Evolutionary conservation across 2,113 vertebrate species (phyloP), one percentile per base, ranked within the genome.

Genomic region (Rhea americana): DNA sequence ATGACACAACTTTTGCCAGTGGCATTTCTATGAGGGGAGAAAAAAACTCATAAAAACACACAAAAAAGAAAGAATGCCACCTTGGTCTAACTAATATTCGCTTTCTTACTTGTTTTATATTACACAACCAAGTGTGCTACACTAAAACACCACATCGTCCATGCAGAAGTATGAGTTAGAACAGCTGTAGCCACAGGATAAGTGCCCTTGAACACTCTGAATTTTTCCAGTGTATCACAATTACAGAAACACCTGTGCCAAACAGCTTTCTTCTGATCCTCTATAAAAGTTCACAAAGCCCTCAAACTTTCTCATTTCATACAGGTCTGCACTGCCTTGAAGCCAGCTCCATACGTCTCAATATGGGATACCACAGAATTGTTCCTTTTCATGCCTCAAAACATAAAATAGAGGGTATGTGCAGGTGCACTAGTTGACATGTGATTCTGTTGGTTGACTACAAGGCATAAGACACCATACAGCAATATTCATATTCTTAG

Each of bases 251-350:
- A 98, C 97, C 97, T 97, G 97, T 96, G 97, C 94, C 77, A 89
- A 97, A 97, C 96, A 96, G 97, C 96, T 97, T 97, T 97, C 77
- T 96, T 96, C 97, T 98, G 97, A 97, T 97, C 97, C 96, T 95
- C 95, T 91, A 96, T 96, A 98, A 97, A 97, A 97, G 81, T 93
- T 93, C 93, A 96, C 87, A 97, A 96, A 97, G 95, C 96, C 93
- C 68, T 95, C 91, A 95, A 39, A 93, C 86, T 95, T 94, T 94
- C 90, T 82, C 71, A 89, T 97, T 95, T 96, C 94, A 61, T 93
- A 96, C 71, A 91, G 93, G 94, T 95, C 94, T 97, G 92, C 62
- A 51, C 66, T 94, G 96, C 93, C 95, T 97, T 93, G 85, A 95
- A 97, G 93, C 88, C 96, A 93, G 95, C 59, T 94, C 93, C 70